phyloP scores from a whole-genome alignment of 2,113 vertebrate species.

The Sander vitreus region DNA sequence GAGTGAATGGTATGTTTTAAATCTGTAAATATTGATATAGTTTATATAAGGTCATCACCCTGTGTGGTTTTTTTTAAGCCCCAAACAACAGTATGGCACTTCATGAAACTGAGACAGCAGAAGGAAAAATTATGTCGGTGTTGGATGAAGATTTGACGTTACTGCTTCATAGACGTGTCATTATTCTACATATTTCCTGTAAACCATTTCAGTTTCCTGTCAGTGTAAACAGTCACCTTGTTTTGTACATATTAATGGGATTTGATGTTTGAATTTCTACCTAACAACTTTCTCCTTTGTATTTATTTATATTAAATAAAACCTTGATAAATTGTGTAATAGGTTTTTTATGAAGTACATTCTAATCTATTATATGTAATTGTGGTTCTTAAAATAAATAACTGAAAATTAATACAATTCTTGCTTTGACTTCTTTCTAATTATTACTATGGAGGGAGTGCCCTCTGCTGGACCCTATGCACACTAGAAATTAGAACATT shows the following conservation, averaged over 20 bases:
- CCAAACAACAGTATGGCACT: slow-evolving; percentile 33
- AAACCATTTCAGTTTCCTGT: slow-evolving; percentile 58
- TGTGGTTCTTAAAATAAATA: slow-evolving; percentile 71
- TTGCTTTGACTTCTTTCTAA: background rate
- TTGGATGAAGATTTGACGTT: background rate
- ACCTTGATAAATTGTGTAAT: slow-evolving; percentile 32
- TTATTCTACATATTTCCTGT: slow-evolving; percentile 24
- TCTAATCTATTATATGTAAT: slow-evolving; percentile 50
- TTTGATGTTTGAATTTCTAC: slow-evolving; percentile 23
- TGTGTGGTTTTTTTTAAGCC: slow-evolving; percentile 21
- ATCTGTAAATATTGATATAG: slow-evolving; percentile 42
- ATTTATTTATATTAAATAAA: slow-evolving; percentile 76
- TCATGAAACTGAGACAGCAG: slow-evolving; percentile 33
- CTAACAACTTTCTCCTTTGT: slow-evolving; percentile 61
- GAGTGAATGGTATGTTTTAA: slow-evolving; percentile 24
- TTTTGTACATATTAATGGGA: slow-evolving; percentile 61
- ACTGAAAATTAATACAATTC: slow-evolving; percentile 7
- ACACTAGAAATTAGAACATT: background rate
- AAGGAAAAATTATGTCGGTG: slow-evolving; percentile 13
- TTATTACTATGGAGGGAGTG: background rate
- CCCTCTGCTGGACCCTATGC: slow-evolving; percentile 63
- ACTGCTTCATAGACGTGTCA: slow-evolving; percentile 13
- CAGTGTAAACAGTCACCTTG: slow-evolving; percentile 23
- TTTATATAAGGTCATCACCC: background rate
- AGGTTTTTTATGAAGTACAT: slow-evolving; percentile 51